Percentiles rank a stretch among this genome's conserved stretches.
Evolutionary conservation across 2,888 invertebrate species (phyloP).

Genomic region (Eumerus sabulonum): DNA sequence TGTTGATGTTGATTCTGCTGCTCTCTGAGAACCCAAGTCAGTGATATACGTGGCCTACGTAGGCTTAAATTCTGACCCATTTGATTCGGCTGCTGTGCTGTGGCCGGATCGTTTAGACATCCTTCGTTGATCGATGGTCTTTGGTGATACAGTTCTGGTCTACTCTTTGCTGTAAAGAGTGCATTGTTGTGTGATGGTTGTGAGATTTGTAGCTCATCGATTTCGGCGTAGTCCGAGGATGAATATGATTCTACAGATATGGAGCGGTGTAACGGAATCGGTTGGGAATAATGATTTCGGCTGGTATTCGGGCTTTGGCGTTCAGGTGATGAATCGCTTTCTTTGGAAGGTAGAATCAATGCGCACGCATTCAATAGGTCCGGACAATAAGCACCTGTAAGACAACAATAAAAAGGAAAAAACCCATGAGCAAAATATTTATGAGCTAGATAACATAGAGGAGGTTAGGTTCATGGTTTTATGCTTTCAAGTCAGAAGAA

Average conservation of each 20-base stretch:
- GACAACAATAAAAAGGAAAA: conserved; percentile 1
- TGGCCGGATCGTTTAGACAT: conserved; percentile 71
- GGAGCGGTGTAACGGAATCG: conserved; percentile 58
- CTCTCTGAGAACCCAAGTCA: conserved; percentile 87
- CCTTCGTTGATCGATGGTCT: conserved; percentile 61
- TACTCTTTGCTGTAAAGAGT: conserved; percentile 70
- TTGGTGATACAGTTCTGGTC: conserved; percentile 71
- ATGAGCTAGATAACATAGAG: no score
- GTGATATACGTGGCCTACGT: conserved; percentile 84
- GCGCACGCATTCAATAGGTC: conserved; percentile 77
- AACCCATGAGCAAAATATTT: background rate
- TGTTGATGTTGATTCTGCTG: conserved; percentile 79
- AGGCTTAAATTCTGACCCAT: conserved; percentile 82
- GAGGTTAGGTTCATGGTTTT: no score
- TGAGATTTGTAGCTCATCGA: conserved; percentile 71
- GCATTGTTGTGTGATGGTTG: conserved; percentile 30
- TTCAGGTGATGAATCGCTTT: conserved; percentile 75
- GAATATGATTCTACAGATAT: conserved; percentile 49
- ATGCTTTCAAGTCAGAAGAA: no score
- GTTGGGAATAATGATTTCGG: conserved; percentile 49
- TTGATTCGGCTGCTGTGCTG: conserved; percentile 71
- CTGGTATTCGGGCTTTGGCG: conserved; percentile 70
- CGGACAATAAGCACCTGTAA: conserved; percentile 77
- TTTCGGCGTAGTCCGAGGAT: conserved; percentile 77
- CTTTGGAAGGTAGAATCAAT: conserved; percentile 74